Percentiles rank a stretch among this genome's conserved stretches.
Conservation (phyloP, 2,888 invertebrate genomes). For the Philhelius pedissequus region DNA sequence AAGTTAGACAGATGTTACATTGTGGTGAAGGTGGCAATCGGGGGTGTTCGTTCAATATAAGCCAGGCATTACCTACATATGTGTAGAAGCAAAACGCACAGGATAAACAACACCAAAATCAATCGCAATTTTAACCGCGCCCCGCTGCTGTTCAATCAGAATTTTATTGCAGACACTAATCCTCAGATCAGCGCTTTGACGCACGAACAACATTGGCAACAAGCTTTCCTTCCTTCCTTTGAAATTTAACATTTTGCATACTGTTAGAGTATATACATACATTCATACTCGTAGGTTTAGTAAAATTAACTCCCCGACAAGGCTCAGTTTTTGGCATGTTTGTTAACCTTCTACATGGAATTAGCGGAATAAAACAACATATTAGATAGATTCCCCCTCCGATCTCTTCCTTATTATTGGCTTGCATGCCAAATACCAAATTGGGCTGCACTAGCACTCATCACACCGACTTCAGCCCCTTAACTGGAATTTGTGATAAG, state of each 20-base stretch:
- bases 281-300: too few species aligned
- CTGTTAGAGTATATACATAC: too few species aligned
- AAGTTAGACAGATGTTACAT: slow-evolving; percentile 6
- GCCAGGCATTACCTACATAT: not conserved
- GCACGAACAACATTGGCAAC: slow-evolving; percentile 54
- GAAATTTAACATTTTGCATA: not conserved
- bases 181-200: slow-evolving; percentile 55
- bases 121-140: slow-evolving; percentile 62
- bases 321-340: slow-evolving; percentile 1
- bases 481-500: too few species aligned
- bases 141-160: slow-evolving; percentile 65
- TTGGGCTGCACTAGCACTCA: not conserved
- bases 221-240: not conserved
- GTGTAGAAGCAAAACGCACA: not conserved
- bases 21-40: not conserved
- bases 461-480: too few species aligned
- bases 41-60: not conserved
- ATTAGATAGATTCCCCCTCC: slow-evolving; percentile 2
- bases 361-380: slow-evolving; percentile 42
- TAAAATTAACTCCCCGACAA: not conserved
- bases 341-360: not conserved
- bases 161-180: slow-evolving; percentile 54
- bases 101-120: slow-evolving; percentile 10
- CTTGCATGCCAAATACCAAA: too few species aligned
- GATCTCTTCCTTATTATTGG: not conserved